A percentile compares a stretch with the other conserved stretches of the same genome.
These are phyloP conservation scores for Fulmarus glacialis DNA, from an alignment of 2,113 vertebrate species.

Conservation along the genomic window DNA sequence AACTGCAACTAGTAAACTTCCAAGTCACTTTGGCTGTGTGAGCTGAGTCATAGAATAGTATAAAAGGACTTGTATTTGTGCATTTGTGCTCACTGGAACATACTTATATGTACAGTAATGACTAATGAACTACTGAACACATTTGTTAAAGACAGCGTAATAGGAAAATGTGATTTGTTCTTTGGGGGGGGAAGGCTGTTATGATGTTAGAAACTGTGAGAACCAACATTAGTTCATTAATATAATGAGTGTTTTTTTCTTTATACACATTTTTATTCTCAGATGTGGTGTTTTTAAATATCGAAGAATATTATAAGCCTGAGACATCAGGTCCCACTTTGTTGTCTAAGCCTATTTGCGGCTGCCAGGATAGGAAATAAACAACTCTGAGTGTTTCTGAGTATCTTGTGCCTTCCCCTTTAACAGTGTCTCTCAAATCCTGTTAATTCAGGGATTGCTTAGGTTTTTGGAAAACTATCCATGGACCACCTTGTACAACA, in stretches of 20 bases:
- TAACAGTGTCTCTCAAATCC: neutral
- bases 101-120: neutral
- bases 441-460: neutral
- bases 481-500: neutral
- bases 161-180: constrained; percentile 1
- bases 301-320: neutral
- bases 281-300: constrained; percentile 19
- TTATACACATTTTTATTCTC: neutral
- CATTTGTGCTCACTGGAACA: neutral
- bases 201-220: neutral
- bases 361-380: neutral
- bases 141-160: neutral
- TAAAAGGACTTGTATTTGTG: neutral
- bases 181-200: neutral
- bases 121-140: neutral
- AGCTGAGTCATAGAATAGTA: constrained; percentile 13
- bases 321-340: neutral
- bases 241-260: neutral
- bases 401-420: neutral
- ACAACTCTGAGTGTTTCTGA: neutral
- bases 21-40: neutral
- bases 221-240: neutral
- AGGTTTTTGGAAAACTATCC: neutral
- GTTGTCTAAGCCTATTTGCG: neutral
- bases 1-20: neutral